These are phyloP conservation scores for Pleuronectes platessa DNA, from an alignment of 2,113 vertebrate genomes.

Conservation along the genomic window DNA sequence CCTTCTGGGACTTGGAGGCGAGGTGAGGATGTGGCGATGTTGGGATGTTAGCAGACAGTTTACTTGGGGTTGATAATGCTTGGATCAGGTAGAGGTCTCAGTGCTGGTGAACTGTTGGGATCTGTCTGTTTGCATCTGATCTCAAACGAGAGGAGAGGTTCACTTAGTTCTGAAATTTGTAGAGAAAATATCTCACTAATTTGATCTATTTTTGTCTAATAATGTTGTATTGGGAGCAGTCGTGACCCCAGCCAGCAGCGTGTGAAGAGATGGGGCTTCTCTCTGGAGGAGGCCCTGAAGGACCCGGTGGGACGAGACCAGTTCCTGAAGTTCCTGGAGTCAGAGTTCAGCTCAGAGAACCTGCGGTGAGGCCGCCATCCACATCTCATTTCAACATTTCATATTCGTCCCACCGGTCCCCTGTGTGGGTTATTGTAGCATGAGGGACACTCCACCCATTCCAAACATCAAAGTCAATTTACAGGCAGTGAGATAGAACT, in stretches of 20 bases:
- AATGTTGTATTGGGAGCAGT: conserved; percentile 73
- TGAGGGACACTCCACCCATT: too few species aligned
- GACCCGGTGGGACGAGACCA: conserved; percentile 92
- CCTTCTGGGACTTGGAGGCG: conserved; percentile 92
- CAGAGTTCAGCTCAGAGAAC: conserved; percentile 98
- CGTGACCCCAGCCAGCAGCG: conserved; percentile 94
- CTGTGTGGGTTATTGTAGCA: too few species aligned
- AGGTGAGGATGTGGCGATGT: conserved; percentile 79
- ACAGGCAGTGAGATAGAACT: too few species aligned
- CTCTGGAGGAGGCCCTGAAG: conserved; percentile 92
- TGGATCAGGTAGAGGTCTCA: neutral
- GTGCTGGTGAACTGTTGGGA: neutral
- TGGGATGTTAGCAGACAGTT: neutral
- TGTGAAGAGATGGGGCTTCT: conserved; percentile 95
- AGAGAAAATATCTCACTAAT: neutral
- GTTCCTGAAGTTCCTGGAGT: conserved; percentile 95
- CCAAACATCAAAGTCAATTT: too few species aligned
- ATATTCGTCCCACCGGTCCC: too few species aligned
- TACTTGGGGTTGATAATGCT: conserved; percentile 8
- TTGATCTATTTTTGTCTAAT: neutral
- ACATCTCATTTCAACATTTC: too few species aligned
- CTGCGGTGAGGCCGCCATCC: conserved; percentile 84
- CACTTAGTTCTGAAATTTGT: neutral
- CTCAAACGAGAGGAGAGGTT: conserved; percentile 29
- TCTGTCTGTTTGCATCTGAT: conserved; percentile 19